A percentile compares a stretch with the other conserved stretches of the same genome.
phyloP scores from a whole-genome alignment of 92 coral and sea anemone species.

The Hydrozoanthus gracilis region DNA sequence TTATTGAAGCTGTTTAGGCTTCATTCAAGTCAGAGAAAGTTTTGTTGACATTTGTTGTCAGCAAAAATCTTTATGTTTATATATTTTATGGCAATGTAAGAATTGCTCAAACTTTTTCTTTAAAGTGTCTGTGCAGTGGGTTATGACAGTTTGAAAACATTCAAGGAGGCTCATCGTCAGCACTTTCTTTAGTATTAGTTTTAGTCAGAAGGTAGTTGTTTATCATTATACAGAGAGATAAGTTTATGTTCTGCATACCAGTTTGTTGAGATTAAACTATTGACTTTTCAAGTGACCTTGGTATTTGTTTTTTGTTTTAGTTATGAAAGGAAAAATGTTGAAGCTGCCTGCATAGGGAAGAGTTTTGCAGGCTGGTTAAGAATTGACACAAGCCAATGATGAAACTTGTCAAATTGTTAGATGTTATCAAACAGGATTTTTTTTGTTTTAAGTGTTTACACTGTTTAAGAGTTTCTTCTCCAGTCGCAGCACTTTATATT shows the following conservation, averaged over 20 bases:
- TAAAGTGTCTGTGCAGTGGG: not conserved
- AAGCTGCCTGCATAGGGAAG: conserved; percentile 92
- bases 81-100: not conserved
- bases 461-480: too few species aligned
- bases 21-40: not conserved
- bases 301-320: conserved; percentile 66
- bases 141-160: not conserved
- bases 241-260: not conserved
- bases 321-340: conserved; percentile 95
- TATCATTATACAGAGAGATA: too few species aligned
- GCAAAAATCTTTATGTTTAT: not conserved
- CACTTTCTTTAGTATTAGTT: not conserved
- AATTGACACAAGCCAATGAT: conserved; percentile 28
- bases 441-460: not conserved
- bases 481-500: too few species aligned
- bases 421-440: not conserved
- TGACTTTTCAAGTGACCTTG: not conserved
- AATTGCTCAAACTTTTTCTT: not conserved
- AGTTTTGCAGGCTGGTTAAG: conserved; percentile 10
- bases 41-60: not conserved
- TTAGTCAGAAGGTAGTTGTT: not conserved
- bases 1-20: conserved; percentile 37
- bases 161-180: not conserved
- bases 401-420: conserved; percentile 17
- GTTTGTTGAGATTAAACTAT: conserved; percentile 1